Evolutionary conservation across 2,888 invertebrate species (phyloP), one percentile per base, ranked within the genome.

Genomic region (Euzophera pinguis): DNA sequence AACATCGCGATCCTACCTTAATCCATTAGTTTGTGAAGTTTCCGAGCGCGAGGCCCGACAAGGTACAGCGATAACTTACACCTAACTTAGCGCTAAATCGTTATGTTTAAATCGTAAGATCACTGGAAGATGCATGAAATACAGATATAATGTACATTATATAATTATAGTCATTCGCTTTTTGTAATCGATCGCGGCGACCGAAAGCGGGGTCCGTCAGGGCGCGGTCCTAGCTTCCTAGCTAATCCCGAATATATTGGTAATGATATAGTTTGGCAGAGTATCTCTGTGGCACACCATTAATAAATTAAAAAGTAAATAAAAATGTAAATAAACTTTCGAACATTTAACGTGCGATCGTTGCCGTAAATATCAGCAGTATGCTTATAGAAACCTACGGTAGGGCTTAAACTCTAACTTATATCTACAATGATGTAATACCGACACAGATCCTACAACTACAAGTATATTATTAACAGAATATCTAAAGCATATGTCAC

Each of bases 401-500:
- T 81, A 83, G 81, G 81, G 81, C 83, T 82, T 88, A 87, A 14
- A 62, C 62, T 68, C 70, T 79, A 81, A 74, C 80, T 83, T 84
- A 85, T 59, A 73, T 41, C 81, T 84, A 83, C 67, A 69, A 71
- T 82, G 80, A 84, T 85, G 81, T 88, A 90, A 89, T 89, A 89
- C 88, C 87, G 87, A 86, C 80, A 58, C 58, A 58, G 81, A 75
- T 79, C 78, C 87, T 88, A 90, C 76, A 61, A 71, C 88, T 88
- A 88, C 83, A 88, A 87, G 86, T 90, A 90, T 87, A 90, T 90
- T 80, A 87, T 86, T 88, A 90, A 89, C 88, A 89, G 88, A 88
- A 89, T 90, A 90, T 89, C 88, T 89, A 89, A 90, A 88, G 90
- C 90, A 89, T 89, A 89, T 89, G 88, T 88, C 90, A 88, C 87